Base-by-base conservation (phyloP, 2,113 vertebrate genomes). In the Piliocolobus tephrosceles region DNA sequence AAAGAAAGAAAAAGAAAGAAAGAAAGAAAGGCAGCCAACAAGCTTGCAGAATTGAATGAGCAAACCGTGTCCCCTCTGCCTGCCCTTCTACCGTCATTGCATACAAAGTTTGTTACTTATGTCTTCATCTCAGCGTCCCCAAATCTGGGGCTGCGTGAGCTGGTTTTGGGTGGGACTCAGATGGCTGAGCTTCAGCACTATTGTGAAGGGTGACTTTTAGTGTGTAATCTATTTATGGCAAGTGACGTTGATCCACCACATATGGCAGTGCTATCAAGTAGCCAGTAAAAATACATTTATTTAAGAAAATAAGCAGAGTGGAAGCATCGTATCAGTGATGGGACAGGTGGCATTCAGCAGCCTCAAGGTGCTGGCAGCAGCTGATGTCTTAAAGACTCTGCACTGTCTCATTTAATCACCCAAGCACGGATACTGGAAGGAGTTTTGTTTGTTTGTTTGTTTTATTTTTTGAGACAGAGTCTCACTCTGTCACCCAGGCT, bases 271-370 rank as follows among this genome's bases (percentile, higher is more conserved):
- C 57, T 43, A 4, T 14, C 5, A 23, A 88, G 25, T 6, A 61
- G 11, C 27, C 40, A 23, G 9, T 9, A 18, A 13, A 79, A 70
- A n/a, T 12, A 5, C 3, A 12, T 8, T 47, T 30, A 35, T 50
- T 58, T 20, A 7, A 57, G 88, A 14, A 70, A 57, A 25, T 5
- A 32, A 25, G 40, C 80, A 35, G 13, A 2, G 8, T 4, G 30
- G 45, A n/a, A 55, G 11, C 17, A 0, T 13, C 47, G 3, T 25
- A 35, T 30, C 75, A 6, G 0, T 6, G 6, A 11, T 2, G 2
- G 55, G 43, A 4, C 17, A 10, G 66, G 30, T 5, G 6, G 17
- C 3, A 30, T 12, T 17, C 47, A 1, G 35, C 25, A 17, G 25
- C 81, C 50, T 25, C 61, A 22, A n/a, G 43, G 1, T 14, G 52